phyloP scores from a whole-genome alignment of 2,113 vertebrate species.

The Benitochromis conjunctus region DNA sequence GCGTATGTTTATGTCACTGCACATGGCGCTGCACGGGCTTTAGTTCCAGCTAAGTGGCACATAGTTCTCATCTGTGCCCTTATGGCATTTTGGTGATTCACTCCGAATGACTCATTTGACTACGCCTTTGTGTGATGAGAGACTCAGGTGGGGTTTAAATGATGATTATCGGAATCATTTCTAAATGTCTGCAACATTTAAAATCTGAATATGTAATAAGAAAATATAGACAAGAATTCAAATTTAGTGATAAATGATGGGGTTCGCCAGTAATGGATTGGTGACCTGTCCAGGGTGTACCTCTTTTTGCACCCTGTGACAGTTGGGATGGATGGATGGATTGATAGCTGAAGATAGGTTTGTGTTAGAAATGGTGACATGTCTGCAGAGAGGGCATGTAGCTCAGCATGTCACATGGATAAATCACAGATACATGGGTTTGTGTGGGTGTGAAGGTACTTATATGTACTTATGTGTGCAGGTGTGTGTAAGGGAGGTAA shows the following conservation, averaged over 20 bases:
- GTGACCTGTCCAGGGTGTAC: neutral
- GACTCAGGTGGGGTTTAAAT: neutral
- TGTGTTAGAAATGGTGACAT: neutral
- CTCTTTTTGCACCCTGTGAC: neutral
- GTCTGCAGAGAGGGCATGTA: neutral
- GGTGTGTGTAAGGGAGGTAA: neutral
- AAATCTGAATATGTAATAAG: neutral
- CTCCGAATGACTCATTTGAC: constrained; percentile 8
- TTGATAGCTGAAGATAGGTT: neutral
- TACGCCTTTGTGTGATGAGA: constrained; percentile 1
- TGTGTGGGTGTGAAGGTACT: neutral
- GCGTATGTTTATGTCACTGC: neutral
- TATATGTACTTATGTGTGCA: neutral
- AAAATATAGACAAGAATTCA: neutral
- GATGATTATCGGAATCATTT: neutral
- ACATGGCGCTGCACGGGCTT: neutral
- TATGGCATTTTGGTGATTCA: constrained; percentile 13
- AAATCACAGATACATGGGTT: neutral
- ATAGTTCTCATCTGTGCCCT: constrained; percentile 10
- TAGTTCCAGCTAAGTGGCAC: neutral
- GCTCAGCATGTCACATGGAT: neutral
- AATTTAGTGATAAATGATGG: neutral
- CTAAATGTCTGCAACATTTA: neutral
- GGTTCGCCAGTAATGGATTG: neutral
- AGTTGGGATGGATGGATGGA: neutral